Evolutionary conservation across 2,888 invertebrate species (phyloP).

Genomic region (Xestobium rufovillosum): DNA sequence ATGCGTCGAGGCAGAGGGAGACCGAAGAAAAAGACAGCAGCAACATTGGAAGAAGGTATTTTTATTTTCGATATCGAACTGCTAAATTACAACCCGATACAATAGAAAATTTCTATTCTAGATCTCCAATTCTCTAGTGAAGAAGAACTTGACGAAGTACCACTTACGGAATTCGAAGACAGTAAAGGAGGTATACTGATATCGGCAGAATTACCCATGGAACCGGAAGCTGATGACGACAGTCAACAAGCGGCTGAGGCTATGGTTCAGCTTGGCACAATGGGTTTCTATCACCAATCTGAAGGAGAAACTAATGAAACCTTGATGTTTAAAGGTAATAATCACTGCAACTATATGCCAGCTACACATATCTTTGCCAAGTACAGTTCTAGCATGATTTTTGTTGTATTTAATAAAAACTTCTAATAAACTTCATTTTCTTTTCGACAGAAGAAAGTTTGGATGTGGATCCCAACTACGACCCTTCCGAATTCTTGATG

Average conservation of each 20-base stretch:
- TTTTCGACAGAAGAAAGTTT: constrained; percentile 56
- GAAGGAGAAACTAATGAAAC: constrained; percentile 33
- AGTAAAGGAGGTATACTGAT: constrained; percentile 40
- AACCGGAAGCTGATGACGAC: constrained; percentile 33
- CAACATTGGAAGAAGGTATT: constrained; percentile 41
- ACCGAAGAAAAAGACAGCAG: constrained; percentile 40
- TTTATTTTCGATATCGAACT: background rate
- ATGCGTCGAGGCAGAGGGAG: constrained; percentile 40
- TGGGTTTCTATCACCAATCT: constrained; percentile 52
- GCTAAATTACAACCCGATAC: no score
- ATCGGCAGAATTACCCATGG: constrained; percentile 42
- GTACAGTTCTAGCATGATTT: no score
- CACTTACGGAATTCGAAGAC: constrained; percentile 47
- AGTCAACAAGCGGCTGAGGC: constrained; percentile 67
- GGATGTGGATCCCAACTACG: constrained; percentile 75
- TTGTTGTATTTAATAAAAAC: background rate
- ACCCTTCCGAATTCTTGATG: constrained; percentile 77
- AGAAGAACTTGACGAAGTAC: constrained; percentile 58
- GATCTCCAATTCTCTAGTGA: constrained; percentile 67
- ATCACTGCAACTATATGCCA: no score
- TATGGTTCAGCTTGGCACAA: constrained; percentile 64
- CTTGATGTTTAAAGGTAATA: constrained; percentile 34
- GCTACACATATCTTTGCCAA: no score
- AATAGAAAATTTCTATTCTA: constrained; percentile 34
- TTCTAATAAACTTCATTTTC: constrained; percentile 15